Evolutionary conservation across 1,140 invertebrate genomes (phyloP), one percentile per base, ranked within the genome.

Genomic region (Araneus ventricosus): DNA sequence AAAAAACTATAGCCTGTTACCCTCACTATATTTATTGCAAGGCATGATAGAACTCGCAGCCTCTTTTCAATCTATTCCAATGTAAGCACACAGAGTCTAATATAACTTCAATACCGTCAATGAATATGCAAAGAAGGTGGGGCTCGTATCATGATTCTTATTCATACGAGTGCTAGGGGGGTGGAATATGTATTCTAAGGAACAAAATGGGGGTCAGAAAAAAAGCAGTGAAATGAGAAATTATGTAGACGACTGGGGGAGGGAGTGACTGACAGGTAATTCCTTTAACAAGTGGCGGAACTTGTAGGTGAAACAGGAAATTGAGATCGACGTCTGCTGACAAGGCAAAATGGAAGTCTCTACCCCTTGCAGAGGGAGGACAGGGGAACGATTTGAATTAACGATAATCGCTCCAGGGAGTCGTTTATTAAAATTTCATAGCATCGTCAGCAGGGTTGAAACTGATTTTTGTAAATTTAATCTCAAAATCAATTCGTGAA

Each of bases 271-370:
- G 70, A 75, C 70, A 75, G 70, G 70, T 75, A 34, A 20, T 37
- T 75, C 34, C 20, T 17, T n/a, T 63, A 3, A 10, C 14, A 34
- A 75, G 70, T 37, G 22, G 27, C 14, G 70, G 34, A 75, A 75
- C 70, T 22, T 20, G 27, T 75, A 75, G 70, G 70, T 75, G 70
- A 75, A 75, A 34, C 70, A 27, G 70, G 70, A 75, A 75, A 75
- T 75, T 75, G 70, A 37, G 30, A 37, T 34, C 20, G 70, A 34
- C 27, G 70, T 34, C 70, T 20, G 70, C 70, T 75, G 70, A 75
- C 70, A 37, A 30, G 34, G 30, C 70, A 34, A 75, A 75, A 75
- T 34, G 70, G 70, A 1, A 34, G 14, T n/a, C 4, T n/a, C 59
- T n/a, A 63, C 59, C 59, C 70, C 67, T 30, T 37, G 10, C 70